Base-by-base conservation (phyloP, 2,888 invertebrate genomes). In the Calameuta pallipes region DNA sequence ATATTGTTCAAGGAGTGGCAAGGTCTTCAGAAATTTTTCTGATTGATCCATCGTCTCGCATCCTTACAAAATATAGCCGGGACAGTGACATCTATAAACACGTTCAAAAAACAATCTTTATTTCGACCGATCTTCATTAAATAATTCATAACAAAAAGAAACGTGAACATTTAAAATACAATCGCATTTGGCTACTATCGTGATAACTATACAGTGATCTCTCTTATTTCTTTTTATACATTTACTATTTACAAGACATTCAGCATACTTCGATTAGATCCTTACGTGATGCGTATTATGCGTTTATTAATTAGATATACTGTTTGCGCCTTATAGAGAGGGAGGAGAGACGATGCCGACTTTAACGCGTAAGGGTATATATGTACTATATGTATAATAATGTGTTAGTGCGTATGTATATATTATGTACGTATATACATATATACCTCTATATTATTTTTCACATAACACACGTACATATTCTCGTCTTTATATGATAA, bases 241-340 rank as follows among this genome's bases (percentile, higher is more conserved):
- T 77, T 84, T 80, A 86, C 80, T 87, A 87, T 87, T 83, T 87
- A 87, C 87, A 87, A 83, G 82, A 87, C 84, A 86, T 83, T 83
- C 78, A 86, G 74, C 76, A 76, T 80, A 77, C 23, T 69, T 78
- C 73, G 41, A 76, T 74, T 78, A 76, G 77, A 82, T 80, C 82
- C 78, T 33, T 77, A 30, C 73, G 4, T 23, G 23, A 9, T 56
- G 23, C 23, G 56, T 56, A 56, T 56, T 56, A 56, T 56, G 56
- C 56, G 56, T 56, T 23, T 56, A 56, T 56, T 56, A 23, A 56
- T 56, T 56, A 56, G 56, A 56, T 56, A 56, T 56, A 56, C 23
- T 23, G 0, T 56, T 56, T 23, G 9, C 56, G 56, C 56, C 56
- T 23, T 56, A 56, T 1, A 15, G 56, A 56, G 56, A 56, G 56